Evolutionary conservation across 2,797 vertebrate genomes (phyloP).

Genomic region (Urophycis tenuis): DNA sequence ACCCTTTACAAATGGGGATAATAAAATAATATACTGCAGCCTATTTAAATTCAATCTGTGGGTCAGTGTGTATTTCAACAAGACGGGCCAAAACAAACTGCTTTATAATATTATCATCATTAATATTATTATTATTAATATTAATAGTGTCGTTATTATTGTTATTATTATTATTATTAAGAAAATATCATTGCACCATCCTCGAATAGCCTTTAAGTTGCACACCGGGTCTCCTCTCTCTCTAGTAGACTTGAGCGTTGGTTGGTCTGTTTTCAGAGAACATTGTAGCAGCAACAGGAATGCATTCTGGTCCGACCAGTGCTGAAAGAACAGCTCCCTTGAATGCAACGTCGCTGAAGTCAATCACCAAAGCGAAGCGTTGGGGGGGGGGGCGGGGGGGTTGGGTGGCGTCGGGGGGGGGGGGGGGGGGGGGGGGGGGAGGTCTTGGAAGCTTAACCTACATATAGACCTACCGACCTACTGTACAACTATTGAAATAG

Average conservation of each 20-base stretch:
- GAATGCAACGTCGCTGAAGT: conserved; percentile 62
- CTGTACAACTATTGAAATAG: conserved; percentile 72
- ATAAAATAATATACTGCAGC: conserved; percentile 41
- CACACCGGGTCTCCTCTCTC: conserved; percentile 61
- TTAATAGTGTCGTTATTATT: background rate
- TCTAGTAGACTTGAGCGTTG: conserved; percentile 51
- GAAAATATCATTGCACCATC: conserved; percentile 72
- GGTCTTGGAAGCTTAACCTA: conserved; percentile 56
- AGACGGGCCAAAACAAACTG: conserved; percentile 38
- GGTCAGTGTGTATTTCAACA: conserved; percentile 37
- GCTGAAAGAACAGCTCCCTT: conserved; percentile 84
- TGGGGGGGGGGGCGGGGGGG: conserved; percentile 28
- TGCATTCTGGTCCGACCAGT: conserved; percentile 67
- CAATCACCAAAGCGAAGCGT: conserved; percentile 66
- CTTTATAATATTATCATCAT: background rate
- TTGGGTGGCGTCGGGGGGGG: conserved; percentile 23
- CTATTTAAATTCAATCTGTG: conserved; percentile 42
- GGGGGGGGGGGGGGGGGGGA: background rate
- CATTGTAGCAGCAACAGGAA: conserved; percentile 71
- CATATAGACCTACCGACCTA: conserved; percentile 61
- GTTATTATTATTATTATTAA: conserved; percentile 47
- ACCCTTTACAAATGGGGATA: conserved; percentile 53
- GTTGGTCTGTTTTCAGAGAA: conserved; percentile 61
- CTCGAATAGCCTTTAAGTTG: conserved; percentile 50
- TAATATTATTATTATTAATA: background rate